phyloP scores from a whole-genome alignment of 2,888 invertebrate genomes.

The Drosophila leonis region DNA sequence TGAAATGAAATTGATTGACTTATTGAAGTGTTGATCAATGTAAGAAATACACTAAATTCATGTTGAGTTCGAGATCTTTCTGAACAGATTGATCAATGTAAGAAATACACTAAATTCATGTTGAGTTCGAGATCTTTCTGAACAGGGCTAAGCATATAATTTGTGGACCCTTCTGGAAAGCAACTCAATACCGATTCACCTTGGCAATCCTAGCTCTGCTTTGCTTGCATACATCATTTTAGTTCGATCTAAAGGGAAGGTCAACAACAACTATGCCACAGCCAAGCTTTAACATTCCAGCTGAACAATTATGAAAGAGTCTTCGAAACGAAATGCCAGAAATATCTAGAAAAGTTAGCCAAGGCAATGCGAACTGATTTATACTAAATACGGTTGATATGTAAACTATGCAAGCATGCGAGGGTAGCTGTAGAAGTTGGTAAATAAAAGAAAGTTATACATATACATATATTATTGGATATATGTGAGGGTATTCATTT shows the following conservation, averaged over 20 bases:
- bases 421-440: neutral
- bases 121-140: neutral
- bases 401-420: neutral
- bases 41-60: neutral
- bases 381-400: neutral
- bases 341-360: neutral
- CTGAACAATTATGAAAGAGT: neutral
- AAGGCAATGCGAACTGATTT: neutral
- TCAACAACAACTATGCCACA: neutral
- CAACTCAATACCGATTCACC: neutral
- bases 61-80: too few species aligned
- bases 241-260: neutral
- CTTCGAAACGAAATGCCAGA: neutral
- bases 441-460: too few species aligned
- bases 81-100: neutral
- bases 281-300: neutral
- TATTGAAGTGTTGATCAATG: neutral
- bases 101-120: neutral
- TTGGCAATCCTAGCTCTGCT: neutral
- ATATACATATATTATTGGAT: too few species aligned
- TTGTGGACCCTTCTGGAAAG: neutral
- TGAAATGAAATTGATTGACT: neutral
- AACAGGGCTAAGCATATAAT: neutral
- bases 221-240: neutral
- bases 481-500: too few species aligned